These are phyloP conservation scores for Lasioglossum leucozonium DNA, from an alignment of 2,888 invertebrate genomes.

Conservation along the genomic window DNA sequence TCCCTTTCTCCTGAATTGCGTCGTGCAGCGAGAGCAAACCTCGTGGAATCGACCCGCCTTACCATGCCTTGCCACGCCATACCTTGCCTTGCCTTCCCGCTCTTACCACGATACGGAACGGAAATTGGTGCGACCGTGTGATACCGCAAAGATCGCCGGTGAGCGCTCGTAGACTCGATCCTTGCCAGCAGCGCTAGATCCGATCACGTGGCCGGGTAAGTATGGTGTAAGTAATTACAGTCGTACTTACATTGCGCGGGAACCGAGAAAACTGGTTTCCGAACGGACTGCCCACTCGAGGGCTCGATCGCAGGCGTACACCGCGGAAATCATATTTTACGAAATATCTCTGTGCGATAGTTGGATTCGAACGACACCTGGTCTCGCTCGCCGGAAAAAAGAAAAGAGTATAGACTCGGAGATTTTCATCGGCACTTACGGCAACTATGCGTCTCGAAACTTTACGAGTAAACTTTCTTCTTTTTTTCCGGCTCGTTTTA, in stretches of 20 bases:
- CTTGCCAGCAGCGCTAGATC: conserved; percentile 54
- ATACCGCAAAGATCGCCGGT: conserved; percentile 53
- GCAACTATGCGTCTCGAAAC: conserved; percentile 47
- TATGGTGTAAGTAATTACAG: conserved; percentile 71
- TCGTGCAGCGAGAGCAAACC: conserved; percentile 36
- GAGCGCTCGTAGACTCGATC: conserved; percentile 31
- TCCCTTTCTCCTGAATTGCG: conserved; percentile 63
- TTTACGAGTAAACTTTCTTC: conserved; percentile 41
- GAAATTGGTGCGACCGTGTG: conserved; percentile 58
- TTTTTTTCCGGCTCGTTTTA: conserved; percentile 33
- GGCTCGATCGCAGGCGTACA: conserved; percentile 40
- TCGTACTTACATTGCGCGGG: conserved; percentile 68
- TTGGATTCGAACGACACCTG: conserved; percentile 25
- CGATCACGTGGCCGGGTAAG: conserved; percentile 64
- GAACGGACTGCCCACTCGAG: conserved; percentile 44
- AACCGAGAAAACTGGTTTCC: conserved; percentile 69
- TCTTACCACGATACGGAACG: conserved; percentile 39
- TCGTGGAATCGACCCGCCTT: conserved; percentile 56
- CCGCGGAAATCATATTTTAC: conserved; percentile 60
- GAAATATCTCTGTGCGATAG: conserved; percentile 36
- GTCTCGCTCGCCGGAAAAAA: background rate
- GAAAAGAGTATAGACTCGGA: conserved; percentile 13
- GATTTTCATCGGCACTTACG: conserved; percentile 55
- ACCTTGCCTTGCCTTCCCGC: conserved; percentile 1
- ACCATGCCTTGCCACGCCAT: background rate